These are phyloP conservation scores for Eumerus sabulonum DNA, from an alignment of 2,888 invertebrate genomes.

Conservation along the genomic window DNA sequence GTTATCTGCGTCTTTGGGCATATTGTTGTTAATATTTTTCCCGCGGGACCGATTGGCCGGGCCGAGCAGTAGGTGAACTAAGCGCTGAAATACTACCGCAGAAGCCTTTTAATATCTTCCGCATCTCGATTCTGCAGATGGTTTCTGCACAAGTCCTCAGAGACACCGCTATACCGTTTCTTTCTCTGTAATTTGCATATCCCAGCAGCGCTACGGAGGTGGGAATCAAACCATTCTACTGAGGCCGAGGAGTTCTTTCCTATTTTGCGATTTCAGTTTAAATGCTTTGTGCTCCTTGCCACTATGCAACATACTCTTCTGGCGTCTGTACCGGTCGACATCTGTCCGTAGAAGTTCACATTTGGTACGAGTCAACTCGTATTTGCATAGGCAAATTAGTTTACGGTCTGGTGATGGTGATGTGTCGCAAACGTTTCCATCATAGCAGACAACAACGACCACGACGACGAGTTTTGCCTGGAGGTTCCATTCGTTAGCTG, in stretches of 20 bases:
- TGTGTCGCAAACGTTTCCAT: conserved; percentile 63
- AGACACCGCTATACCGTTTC: conserved; percentile 45
- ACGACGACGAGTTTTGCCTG: conserved; percentile 43
- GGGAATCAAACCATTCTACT: conserved; percentile 16
- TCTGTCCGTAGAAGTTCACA: conserved; percentile 64
- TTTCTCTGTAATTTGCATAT: conserved; percentile 63
- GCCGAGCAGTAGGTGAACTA: conserved; percentile 30
- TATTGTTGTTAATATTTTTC: conserved; percentile 65
- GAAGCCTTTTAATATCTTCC: conserved; percentile 63
- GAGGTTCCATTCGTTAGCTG: conserved; percentile 32
- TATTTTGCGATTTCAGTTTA: conserved; percentile 54
- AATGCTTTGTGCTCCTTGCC: conserved; percentile 22
- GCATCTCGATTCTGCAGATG: conserved; percentile 49
- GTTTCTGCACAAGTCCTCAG: conserved; percentile 42
- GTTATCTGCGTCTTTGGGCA: conserved; percentile 55
- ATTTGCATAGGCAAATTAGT: conserved; percentile 69
- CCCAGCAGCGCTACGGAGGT: conserved; percentile 3
- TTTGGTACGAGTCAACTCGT: conserved; percentile 36
- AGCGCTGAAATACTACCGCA: conserved; percentile 24
- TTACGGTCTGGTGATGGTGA: conserved; percentile 68
- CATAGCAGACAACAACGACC: conserved; percentile 35
- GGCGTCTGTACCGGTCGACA: conserved; percentile 50
- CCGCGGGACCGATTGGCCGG: conserved; percentile 49
- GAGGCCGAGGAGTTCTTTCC: conserved; percentile 49
- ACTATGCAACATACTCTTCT: no score